A percentile compares a stretch with the other conserved stretches of the same genome.
Conservation (phyloP, 1,140 invertebrate species). For the Meloidogyne exigua region DNA sequence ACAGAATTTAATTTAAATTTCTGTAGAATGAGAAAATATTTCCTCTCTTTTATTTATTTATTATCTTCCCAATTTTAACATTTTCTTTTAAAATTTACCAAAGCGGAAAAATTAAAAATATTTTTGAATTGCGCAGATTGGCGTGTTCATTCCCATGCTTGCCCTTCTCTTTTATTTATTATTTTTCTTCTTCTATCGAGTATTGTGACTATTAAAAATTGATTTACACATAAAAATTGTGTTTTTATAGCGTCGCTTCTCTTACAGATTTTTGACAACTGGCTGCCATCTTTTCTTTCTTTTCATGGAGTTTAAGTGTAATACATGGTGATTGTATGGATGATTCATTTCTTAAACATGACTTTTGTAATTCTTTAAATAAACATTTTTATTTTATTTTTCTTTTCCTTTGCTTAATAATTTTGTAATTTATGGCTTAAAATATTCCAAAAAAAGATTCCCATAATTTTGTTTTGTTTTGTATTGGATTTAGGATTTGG, state of each 20-base stretch:
- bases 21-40: no score
- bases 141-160: not conserved
- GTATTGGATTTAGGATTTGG: no score
- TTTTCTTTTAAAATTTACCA: conserved; percentile 2
- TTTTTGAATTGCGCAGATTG: not conserved
- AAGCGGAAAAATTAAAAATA: not conserved
- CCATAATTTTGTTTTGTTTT: no score
- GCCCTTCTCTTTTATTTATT: not conserved
- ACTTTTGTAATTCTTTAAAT: not conserved
- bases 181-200: not conserved
- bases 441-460: no score
- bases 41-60: not conserved
- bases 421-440: no score
- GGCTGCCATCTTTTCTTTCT: not conserved
- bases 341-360: not conserved
- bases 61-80: not conserved
- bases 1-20: no score
- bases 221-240: not conserved
- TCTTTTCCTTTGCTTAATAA: no score
- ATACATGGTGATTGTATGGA: no score
- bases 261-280: not conserved
- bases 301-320: not conserved
- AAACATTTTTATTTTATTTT: no score
- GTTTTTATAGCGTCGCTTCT: not conserved
- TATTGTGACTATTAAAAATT: not conserved